These are phyloP conservation scores for Ophiothrix spiculata DNA, from an alignment of 35 echinoderm and acorn worm genomes.

Conservation along the genomic window DNA sequence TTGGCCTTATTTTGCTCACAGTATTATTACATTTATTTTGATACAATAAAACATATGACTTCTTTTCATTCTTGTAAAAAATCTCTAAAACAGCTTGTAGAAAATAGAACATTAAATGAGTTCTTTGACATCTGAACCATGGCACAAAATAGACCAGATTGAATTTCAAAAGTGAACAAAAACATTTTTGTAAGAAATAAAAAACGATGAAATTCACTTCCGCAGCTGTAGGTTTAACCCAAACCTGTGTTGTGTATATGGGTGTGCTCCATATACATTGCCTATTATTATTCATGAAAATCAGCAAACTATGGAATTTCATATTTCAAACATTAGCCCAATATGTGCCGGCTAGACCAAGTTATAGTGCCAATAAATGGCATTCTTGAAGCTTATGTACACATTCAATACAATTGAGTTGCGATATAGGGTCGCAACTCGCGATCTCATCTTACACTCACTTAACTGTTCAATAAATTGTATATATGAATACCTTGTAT, in stretches of 20 bases:
- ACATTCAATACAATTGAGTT: conserved; percentile 5
- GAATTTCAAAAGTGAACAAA: conserved; percentile 5
- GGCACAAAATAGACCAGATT: neutral
- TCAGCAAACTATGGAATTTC: conserved; percentile 7
- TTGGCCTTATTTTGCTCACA: neutral
- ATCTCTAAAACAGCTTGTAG: neutral
- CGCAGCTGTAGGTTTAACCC: conserved; percentile 3
- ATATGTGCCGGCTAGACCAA: neutral
- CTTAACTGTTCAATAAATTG: conserved; percentile 12
- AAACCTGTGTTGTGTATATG: neutral
- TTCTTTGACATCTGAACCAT: neutral
- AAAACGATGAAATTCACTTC: neutral
- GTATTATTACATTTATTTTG: neutral
- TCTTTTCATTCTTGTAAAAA: neutral
- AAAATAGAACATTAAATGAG: neutral
- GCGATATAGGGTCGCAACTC: conserved; percentile 4
- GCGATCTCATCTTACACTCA: neutral
- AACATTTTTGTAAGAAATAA: neutral
- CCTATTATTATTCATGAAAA: conserved; percentile 3
- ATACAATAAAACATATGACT: neutral
- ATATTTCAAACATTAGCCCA: neutral
- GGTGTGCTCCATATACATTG: neutral
- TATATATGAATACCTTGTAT: neutral
- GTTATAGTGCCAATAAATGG: conserved; percentile 3
- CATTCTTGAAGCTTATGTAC: neutral